Conservation (phyloP, 1,140 invertebrate genomes). For the Drosophila sechellia region DNA sequence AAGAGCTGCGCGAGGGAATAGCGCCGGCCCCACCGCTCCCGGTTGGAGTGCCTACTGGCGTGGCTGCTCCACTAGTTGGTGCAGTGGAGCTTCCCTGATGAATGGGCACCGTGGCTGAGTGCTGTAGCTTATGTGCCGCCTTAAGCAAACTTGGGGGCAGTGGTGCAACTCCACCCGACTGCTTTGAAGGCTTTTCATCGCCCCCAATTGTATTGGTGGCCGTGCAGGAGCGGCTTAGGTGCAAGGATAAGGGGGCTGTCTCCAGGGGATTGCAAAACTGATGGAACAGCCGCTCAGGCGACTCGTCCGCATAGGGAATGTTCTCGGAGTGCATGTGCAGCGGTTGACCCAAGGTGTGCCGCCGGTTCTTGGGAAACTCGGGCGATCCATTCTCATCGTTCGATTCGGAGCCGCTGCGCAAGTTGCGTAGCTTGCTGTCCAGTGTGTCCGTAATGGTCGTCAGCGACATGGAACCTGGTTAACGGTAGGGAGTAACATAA, state of each 20-base stretch:
- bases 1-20: constrained; percentile 23
- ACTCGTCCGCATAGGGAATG: constrained; percentile 86
- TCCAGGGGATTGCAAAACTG: constrained; percentile 71
- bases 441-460: constrained; percentile 90
- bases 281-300: constrained; percentile 84
- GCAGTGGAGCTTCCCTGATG: constrained; percentile 72
- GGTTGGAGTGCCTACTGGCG: constrained; percentile 59
- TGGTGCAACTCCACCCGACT: constrained; percentile 25
- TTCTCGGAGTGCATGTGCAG: constrained; percentile 84
- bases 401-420: constrained; percentile 85
- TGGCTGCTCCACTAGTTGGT: constrained; percentile 67
- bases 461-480: constrained; percentile 85
- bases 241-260: constrained; percentile 62
- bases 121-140: constrained; percentile 75
- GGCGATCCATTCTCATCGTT: constrained; percentile 81
- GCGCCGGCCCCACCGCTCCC: constrained; percentile 39
- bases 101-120: constrained; percentile 78
- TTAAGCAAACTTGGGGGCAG: constrained; percentile 57
- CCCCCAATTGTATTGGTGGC: constrained; percentile 69
- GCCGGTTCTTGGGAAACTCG: constrained; percentile 74
- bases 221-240: constrained; percentile 73
- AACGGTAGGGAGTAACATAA: neutral
- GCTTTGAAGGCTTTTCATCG: constrained; percentile 41
- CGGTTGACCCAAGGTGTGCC: constrained; percentile 75
- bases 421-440: constrained; percentile 89